A percentile compares a stretch with the other conserved stretches of the same genome.
Conservation (phyloP, 1,140 invertebrate genomes). For the Bombus consobrinus region DNA sequence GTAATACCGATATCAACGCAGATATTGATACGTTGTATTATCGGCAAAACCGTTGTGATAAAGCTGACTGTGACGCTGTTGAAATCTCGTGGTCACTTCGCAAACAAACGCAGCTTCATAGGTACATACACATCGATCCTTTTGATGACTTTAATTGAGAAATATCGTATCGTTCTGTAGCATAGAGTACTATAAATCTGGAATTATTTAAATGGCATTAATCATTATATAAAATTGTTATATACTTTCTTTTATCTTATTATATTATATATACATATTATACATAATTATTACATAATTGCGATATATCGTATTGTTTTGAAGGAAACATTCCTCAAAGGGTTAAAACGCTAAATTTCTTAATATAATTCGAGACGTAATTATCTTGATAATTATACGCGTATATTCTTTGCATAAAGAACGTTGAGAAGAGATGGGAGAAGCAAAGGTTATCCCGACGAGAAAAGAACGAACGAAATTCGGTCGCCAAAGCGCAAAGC, state of each 20-base stretch:
- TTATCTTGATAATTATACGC: no score
- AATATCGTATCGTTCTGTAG: no score
- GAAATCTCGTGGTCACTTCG: neutral
- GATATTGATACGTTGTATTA: neutral
- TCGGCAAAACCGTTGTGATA: neutral
- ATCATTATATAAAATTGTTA: neutral
- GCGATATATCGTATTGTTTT: neutral
- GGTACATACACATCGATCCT: neutral
- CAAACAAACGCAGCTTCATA: neutral
- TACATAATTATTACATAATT: neutral
- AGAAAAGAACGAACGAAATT: slow-evolving; percentile 4
- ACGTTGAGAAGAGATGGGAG: neutral
- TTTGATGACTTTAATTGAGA: neutral
- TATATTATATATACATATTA: neutral
- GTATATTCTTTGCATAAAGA: neutral
- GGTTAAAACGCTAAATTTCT: neutral
- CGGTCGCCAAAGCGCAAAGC: slow-evolving; percentile 54
- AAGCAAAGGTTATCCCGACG: no score
- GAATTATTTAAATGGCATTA: neutral
- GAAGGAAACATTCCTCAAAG: neutral
- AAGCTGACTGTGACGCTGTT: neutral
- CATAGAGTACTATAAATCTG: neutral
- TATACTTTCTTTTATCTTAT: neutral
- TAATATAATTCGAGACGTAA: neutral
- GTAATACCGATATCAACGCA: neutral